A percentile compares a stretch with the other conserved stretches of the same genome.
These are phyloP conservation scores for Scrobipalpa costella DNA, from an alignment of 2,888 invertebrate species.

Conservation along the genomic window DNA sequence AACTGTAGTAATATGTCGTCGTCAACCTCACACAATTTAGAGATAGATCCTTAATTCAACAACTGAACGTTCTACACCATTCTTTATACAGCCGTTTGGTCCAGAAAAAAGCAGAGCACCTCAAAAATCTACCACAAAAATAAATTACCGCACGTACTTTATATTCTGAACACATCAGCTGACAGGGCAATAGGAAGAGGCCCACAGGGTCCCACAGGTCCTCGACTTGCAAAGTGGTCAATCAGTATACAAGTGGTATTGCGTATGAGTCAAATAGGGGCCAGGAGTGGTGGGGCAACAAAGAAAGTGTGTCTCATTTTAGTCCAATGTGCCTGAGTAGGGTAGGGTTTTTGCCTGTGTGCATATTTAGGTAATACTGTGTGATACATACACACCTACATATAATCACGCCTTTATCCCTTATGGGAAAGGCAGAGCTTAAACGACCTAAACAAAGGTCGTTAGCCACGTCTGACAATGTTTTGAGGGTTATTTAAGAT, in stretches of 20 bases:
- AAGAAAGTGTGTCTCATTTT: conserved; percentile 12
- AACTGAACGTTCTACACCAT: too few relatives aligned
- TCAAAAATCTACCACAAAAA: background rate
- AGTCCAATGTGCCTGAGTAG: background rate
- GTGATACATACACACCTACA: too few relatives aligned
- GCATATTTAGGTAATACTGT: too few relatives aligned
- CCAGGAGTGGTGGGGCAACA: conserved; percentile 21
- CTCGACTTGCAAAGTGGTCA: conserved; percentile 69
- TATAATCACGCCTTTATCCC: too few relatives aligned
- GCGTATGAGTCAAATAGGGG: conserved; percentile 23
- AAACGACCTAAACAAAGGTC: too few relatives aligned
- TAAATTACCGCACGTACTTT: conserved; percentile 45
- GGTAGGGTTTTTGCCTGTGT: background rate
- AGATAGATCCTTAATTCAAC: too few relatives aligned
- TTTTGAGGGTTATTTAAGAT: too few relatives aligned
- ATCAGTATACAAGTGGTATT: conserved; percentile 46
- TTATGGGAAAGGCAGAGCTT: too few relatives aligned
- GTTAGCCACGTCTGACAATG: too few relatives aligned
- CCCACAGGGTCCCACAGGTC: conserved; percentile 53
- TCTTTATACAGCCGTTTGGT: too few relatives aligned
- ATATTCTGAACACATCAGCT: conserved; percentile 61
- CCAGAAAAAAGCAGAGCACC: background rate
- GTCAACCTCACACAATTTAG: too few relatives aligned
- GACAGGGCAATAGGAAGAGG: conserved; percentile 60
- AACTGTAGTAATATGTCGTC: too few relatives aligned